These are phyloP conservation scores for Lochmaea crataegi DNA, from an alignment of 2,888 invertebrate species.

Conservation along the genomic window DNA sequence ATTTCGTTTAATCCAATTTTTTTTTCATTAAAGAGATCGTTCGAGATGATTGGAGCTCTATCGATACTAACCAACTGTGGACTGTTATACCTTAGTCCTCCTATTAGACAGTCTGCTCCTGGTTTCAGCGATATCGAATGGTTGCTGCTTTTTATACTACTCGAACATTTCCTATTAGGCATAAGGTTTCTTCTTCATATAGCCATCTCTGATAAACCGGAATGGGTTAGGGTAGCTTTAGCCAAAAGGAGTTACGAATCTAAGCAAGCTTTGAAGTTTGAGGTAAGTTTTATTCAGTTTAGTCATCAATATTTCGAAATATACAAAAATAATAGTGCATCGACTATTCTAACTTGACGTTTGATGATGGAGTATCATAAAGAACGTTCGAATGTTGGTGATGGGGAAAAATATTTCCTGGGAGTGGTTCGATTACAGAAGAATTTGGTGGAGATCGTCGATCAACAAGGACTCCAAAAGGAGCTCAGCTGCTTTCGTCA, in stretches of 20 bases:
- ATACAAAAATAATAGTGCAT: no score
- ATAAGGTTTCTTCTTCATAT: constrained; percentile 74
- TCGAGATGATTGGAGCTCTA: constrained; percentile 75
- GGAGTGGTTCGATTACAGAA: no score
- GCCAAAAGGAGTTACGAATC: constrained; percentile 73
- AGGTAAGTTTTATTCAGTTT: constrained; percentile 58
- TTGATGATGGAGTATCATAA: no score
- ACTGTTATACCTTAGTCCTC: constrained; percentile 75
- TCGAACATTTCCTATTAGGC: constrained; percentile 77
- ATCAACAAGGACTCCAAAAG: no score
- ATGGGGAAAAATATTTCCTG: no score
- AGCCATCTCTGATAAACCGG: constrained; percentile 77
- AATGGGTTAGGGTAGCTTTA: constrained; percentile 73
- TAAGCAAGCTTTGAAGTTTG: constrained; percentile 72
- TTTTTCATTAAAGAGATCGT: constrained; percentile 68
- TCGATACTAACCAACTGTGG: constrained; percentile 82
- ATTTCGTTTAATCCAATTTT: neutral
- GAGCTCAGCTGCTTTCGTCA: no score
- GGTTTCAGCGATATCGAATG: constrained; percentile 64
- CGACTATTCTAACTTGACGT: no score
- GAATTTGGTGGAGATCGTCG: no score
- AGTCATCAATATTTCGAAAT: no score
- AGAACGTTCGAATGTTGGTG: no score
- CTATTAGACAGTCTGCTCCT: constrained; percentile 65
- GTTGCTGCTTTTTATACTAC: constrained; percentile 73